Conservation (phyloP, 2,888 invertebrate genomes). For the Aplocera efformata region DNA sequence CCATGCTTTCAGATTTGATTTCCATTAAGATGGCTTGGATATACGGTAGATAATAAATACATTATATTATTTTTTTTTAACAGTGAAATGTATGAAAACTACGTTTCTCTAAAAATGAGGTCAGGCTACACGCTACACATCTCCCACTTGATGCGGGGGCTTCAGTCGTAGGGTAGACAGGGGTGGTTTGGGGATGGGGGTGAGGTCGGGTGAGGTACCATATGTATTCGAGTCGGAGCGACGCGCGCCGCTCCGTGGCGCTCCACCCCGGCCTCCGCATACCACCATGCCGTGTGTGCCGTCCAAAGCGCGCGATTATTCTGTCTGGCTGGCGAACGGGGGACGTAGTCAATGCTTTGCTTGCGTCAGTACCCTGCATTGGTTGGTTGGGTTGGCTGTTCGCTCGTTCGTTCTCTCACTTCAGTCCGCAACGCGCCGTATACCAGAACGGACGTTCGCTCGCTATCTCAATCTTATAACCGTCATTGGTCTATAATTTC, state of each 20-base stretch:
- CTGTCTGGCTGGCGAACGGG: constrained; percentile 61
- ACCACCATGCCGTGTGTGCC: constrained; percentile 33
- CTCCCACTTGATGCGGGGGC: constrained; percentile 27
- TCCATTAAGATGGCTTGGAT: not conserved
- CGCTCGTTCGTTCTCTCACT: constrained; percentile 9
- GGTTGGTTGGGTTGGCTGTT: constrained; percentile 25
- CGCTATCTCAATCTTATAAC: constrained; percentile 27
- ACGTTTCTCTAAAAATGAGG: constrained; percentile 12
- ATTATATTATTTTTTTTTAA: not conserved
- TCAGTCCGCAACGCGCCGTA: constrained; percentile 70
- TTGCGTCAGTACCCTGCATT: constrained; percentile 43
- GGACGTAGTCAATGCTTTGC: constrained; percentile 63
- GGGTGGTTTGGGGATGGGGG: constrained; percentile 23
- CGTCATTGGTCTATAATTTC: constrained; percentile 48
- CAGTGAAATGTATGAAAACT: not conserved
- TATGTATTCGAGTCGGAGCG: constrained; percentile 9
- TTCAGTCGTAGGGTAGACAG: constrained; percentile 34
- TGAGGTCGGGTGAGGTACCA: constrained; percentile 11
- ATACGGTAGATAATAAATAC: no score
- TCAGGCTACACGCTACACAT: constrained; percentile 17
- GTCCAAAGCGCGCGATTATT: constrained; percentile 61
- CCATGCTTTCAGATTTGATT: no score
- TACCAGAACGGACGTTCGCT: constrained; percentile 52
- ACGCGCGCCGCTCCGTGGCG: constrained; percentile 31
- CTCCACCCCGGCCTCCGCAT: constrained; percentile 24